Percentiles rank a stretch among this genome's conserved stretches.
phyloP scores from a whole-genome alignment of 2,113 vertebrate species.

The Machaerirhynchus nigripectus region DNA sequence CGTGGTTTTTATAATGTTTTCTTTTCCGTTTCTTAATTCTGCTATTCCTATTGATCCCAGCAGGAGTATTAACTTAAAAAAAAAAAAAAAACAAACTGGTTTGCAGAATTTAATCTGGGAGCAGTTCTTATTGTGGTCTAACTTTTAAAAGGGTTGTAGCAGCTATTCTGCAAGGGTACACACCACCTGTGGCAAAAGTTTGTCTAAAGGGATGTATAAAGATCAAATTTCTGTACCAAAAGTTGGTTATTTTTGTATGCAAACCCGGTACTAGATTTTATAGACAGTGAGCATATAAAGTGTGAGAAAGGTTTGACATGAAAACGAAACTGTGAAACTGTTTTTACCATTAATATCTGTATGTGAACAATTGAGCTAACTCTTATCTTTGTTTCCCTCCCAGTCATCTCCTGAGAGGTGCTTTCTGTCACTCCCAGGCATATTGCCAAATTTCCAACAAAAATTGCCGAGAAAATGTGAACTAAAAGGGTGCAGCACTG shows the following conservation, averaged over 20 bases:
- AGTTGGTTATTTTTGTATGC: background rate
- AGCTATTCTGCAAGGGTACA: fast-evolving
- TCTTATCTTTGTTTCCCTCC: background rate
- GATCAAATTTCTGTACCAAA: background rate
- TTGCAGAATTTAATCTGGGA: background rate
- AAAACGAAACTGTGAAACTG: background rate
- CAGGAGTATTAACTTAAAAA: background rate
- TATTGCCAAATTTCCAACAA: background rate
- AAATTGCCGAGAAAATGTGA: background rate
- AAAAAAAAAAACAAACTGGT: background rate
- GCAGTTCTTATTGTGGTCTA: background rate
- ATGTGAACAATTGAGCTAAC: background rate
- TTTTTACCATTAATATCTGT: background rate
- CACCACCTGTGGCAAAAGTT: background rate
- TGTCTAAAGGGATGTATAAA: background rate
- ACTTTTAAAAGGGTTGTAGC: background rate
- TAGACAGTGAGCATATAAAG: background rate
- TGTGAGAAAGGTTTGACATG: background rate
- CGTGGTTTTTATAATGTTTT: background rate
- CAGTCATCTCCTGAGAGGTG: background rate
- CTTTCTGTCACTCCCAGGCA: background rate
- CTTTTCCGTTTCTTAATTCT: background rate
- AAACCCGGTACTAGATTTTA: background rate
- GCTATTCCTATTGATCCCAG: background rate
- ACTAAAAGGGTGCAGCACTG: background rate